Base-by-base conservation (phyloP, 1,140 invertebrate species). In the Vanessa tameamea region DNA sequence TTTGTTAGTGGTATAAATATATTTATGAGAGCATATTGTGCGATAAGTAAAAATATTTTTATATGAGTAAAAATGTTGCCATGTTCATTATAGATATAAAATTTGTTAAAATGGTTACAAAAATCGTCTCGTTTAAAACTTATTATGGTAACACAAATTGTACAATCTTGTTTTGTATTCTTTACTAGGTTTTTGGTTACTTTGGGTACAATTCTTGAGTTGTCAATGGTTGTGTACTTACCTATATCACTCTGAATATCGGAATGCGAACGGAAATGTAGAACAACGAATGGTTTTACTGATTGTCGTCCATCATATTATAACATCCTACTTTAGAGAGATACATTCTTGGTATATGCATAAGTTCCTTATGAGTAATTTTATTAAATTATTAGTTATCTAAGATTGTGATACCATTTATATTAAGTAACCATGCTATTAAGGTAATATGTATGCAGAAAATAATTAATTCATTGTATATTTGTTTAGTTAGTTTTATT, bases 391-490 rank as follows among this genome's bases (percentile, higher is more conserved):
- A 88, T 76, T 82, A 82, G 81, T 86, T 85, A 77, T 85, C 78
- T 92, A 92, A 92, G 89, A 90, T 87, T 90, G 90, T 90, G 88
- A 92, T 91, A 92, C 89, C 87, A 89, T 90, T 89, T 89, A 88
- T 87, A 85, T 78, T 89, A 89, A 89, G 87, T 83, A 83, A 86
- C 82, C 79, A 82, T 83, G 80, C 81, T 87, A 85, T 85, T 86
- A 73, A 72, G 55, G 48, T 68, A 59, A 72, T 82, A 80, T 82
- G 78, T 89, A 87, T 86, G 76, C 75, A 76, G 72, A 78, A 86
- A 81, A 82, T 83, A 84, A 80, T 78, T 81, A 81, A 78, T 84
- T 83, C 79, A 82, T 76, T 88, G 83, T 89, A 86, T 82, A 88
- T 84, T 87, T 87, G 72, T 82, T 72, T 86, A 85, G 83, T 74